These are phyloP conservation scores for Channallabes apus DNA, from an alignment of 2,797 vertebrate genomes.

Conservation along the genomic window DNA sequence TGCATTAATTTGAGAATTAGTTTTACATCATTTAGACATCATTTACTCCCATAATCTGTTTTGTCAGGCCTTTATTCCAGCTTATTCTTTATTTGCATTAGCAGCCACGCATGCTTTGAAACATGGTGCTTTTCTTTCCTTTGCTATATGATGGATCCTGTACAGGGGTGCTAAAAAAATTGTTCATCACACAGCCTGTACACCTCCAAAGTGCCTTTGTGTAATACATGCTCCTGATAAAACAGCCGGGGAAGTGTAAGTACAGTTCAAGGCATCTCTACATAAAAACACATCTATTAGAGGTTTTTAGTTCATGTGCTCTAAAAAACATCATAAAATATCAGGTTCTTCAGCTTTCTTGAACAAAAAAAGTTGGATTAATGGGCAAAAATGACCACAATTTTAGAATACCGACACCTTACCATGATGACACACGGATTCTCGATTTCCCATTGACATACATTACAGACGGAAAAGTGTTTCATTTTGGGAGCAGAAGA, in stretches of 20 bases:
- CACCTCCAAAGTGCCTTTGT: neutral
- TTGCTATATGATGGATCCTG: neutral
- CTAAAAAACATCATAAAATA: neutral
- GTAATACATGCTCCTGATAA: neutral
- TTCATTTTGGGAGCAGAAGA: conserved; percentile 8
- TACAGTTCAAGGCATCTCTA: neutral
- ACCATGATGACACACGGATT: neutral
- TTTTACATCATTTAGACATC: too few species aligned
- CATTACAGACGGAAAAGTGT: conserved; percentile 1
- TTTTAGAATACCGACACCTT: neutral
- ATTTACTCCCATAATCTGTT: too few species aligned
- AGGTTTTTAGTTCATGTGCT: neutral
- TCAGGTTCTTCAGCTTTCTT: neutral
- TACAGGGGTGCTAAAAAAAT: neutral
- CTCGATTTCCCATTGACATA: conserved; percentile 21
- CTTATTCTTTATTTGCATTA: too few species aligned
- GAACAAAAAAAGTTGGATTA: neutral
- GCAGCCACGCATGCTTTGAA: too few species aligned
- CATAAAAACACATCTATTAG: neutral
- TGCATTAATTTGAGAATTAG: too few species aligned
- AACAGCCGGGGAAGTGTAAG: neutral
- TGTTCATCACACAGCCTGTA: neutral
- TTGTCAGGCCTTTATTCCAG: too few species aligned
- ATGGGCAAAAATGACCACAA: neutral
- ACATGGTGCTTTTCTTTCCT: too few species aligned